phyloP scores from a whole-genome alignment of 1,140 invertebrate genomes.

The Alviniconcha marisindica region DNA sequence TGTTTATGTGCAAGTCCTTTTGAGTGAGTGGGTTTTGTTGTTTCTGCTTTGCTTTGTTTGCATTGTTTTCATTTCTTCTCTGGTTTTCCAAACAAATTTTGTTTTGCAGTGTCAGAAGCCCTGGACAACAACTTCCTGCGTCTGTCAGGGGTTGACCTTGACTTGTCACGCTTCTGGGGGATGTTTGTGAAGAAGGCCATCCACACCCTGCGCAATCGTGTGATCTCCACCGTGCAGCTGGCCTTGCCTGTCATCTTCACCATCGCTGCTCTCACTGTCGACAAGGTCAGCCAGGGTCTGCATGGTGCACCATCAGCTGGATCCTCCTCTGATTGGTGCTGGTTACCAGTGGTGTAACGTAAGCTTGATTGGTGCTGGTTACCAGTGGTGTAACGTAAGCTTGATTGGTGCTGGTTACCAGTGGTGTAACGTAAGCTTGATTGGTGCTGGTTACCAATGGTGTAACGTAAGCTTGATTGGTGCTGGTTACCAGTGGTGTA shows the following conservation, averaged over 20 bases:
- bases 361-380: too few species aligned
- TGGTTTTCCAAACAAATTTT: too few species aligned
- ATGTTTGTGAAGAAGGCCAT: slow-evolving; percentile 75
- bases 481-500: too few species aligned
- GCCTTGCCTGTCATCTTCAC: slow-evolving; percentile 73
- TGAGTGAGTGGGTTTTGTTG: background rate
- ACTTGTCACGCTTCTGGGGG: slow-evolving; percentile 71
- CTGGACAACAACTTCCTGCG: slow-evolving; percentile 53
- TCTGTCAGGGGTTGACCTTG: slow-evolving; percentile 51
- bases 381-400: too few species aligned
- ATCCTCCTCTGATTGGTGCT: too few species aligned
- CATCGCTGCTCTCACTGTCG: slow-evolving; percentile 68
- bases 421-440: too few species aligned
- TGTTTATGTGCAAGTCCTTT: too few species aligned
- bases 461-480: too few species aligned
- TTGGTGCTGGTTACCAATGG: too few species aligned
- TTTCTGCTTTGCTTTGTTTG: background rate
- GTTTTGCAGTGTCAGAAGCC: slow-evolving; percentile 39
- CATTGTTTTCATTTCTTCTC: too few species aligned
- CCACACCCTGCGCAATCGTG: slow-evolving; percentile 70
- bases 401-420: too few species aligned
- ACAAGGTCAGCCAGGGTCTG: slow-evolving; percentile 47
- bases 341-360: too few species aligned
- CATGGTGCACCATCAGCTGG: background rate
- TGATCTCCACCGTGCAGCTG: slow-evolving; percentile 69